Base-by-base conservation (phyloP, 2,797 vertebrate genomes). In the Apodemus agrarius region DNA sequence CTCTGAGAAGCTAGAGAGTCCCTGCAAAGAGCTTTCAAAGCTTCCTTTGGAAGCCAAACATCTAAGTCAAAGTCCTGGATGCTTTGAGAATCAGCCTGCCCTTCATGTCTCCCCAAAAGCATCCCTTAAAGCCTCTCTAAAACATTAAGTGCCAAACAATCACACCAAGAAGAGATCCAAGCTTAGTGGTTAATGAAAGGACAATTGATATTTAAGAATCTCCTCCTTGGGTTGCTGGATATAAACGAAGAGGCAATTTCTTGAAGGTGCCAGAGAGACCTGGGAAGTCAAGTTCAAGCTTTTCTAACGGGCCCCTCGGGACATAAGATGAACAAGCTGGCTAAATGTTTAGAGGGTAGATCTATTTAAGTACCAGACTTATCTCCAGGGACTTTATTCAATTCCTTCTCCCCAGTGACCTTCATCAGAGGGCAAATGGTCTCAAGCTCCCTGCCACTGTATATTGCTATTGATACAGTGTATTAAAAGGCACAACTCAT, bases 171-270 rank as follows among this genome's bases (percentile, higher is more conserved):
- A 78, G 76, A 95, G 8, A 13, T 54, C 79, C 43, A 76, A 67
- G 63, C 26, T 93, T 89, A 75, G 59, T n/a, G 34, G 21, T 49
- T 92, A 74, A 9, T 80, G n/a, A 84, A 96, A 80, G 81, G 40
- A 65, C 37, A 89, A 61, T 5, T 31, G 76, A 61, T 43, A 34
- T 21, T 81, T 57, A 34, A 63, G 40, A 79, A 46, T 22, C 16
- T 65, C 24, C 43, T 78, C 37, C 52, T 61, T n/a, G 57, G 67
- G 4, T 52, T 43, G 2, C 17, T 43, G 80, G 7, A 76, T 13
- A 85, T 76, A 96, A 81, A 92, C 46, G 26, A 59, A 89, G 89
- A 95, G 52, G 26, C 22, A 74, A 72, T 67, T 17, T 16, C 37
- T 52, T 74, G 43, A 14, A 19, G 31, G n/a, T 78, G 10, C 17